Percentiles rank a stretch among this genome's conserved stretches.
Evolutionary conservation across 2,797 vertebrate genomes (phyloP).

Genomic region (Vultur gryphus): DNA sequence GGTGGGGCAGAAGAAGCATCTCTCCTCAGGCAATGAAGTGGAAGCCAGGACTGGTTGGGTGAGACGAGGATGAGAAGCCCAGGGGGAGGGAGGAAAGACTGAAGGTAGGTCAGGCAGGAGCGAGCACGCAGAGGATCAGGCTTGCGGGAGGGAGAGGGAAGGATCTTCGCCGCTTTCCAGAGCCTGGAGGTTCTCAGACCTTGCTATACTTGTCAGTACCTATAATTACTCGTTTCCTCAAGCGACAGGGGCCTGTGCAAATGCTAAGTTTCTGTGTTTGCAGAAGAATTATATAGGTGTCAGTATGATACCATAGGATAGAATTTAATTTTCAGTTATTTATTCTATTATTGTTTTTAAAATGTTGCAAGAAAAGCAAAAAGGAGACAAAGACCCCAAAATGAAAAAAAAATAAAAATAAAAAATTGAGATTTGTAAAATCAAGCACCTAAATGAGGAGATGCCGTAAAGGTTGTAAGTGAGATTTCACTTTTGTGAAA

Average conservation of each 20-base stretch:
- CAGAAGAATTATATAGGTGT: not conserved
- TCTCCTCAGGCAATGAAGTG: not conserved
- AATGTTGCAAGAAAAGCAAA: not conserved
- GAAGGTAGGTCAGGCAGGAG: not conserved
- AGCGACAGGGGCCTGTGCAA: not conserved
- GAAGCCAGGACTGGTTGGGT: not conserved
- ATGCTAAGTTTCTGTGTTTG: not conserved
- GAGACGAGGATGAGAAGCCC: not conserved
- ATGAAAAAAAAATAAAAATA: not conserved
- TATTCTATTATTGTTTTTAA: not conserved
- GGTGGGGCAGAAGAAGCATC: not conserved
- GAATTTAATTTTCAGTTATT: not conserved
- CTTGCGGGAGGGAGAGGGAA: not conserved
- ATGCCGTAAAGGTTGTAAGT: not conserved
- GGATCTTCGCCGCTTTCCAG: not conserved
- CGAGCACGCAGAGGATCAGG: rapidly evolving
- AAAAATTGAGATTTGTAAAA: not conserved
- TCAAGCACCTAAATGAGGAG: not conserved
- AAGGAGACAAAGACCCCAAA: not conserved
- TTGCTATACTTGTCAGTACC: not conserved
- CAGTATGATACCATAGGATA: not conserved
- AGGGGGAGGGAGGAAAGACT: not conserved
- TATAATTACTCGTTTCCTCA: not conserved
- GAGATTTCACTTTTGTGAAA: not conserved
- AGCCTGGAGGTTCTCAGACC: not conserved